Evolutionary conservation across 2,888 invertebrate genomes (phyloP).

Genomic region (Acanthococcus lagerstroemiae): DNA sequence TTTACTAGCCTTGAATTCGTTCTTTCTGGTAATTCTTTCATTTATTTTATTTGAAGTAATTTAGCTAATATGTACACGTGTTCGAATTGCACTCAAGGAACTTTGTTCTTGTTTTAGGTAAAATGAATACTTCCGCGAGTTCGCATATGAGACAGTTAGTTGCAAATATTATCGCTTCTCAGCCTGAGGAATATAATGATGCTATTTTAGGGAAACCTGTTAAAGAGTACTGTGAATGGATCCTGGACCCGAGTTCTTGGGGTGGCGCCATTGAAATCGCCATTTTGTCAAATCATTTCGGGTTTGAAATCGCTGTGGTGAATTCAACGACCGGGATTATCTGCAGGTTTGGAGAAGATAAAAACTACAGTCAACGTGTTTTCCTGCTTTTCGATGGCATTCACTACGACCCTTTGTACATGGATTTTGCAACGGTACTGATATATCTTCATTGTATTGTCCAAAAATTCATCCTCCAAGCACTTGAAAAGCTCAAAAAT

Average conservation of each 20-base stretch:
- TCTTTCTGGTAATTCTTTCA: slow-evolving; percentile 43
- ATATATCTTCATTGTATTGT: not conserved
- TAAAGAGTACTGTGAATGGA: slow-evolving; percentile 81
- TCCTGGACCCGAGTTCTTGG: slow-evolving; percentile 79
- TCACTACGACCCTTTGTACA: slow-evolving; percentile 87
- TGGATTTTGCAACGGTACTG: slow-evolving; percentile 65
- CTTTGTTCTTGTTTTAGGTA: too few relatives aligned
- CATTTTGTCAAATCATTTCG: slow-evolving; percentile 72
- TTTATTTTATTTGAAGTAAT: not conserved
- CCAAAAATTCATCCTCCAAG: not conserved
- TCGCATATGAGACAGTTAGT: slow-evolving; percentile 75
- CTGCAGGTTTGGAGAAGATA: slow-evolving; percentile 88
- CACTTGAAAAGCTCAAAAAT: too few relatives aligned
- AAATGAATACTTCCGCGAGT: slow-evolving; percentile 63
- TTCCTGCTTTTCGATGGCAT: slow-evolving; percentile 90
- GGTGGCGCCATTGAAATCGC: slow-evolving; percentile 93
- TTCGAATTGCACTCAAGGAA: too few relatives aligned
- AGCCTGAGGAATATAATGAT: slow-evolving; percentile 68
- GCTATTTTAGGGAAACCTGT: slow-evolving; percentile 78
- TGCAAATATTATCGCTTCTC: slow-evolving; percentile 67
- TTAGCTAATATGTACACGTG: slow-evolving; percentile 1
- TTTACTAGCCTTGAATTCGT: slow-evolving; percentile 75
- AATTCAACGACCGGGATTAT: slow-evolving; percentile 83
- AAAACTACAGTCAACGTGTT: slow-evolving; percentile 68
- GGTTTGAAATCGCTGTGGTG: slow-evolving; percentile 85